These are phyloP conservation scores for Drosophila fungiperda DNA, from an alignment of 2,888 invertebrate species.

Conservation along the genomic window DNA sequence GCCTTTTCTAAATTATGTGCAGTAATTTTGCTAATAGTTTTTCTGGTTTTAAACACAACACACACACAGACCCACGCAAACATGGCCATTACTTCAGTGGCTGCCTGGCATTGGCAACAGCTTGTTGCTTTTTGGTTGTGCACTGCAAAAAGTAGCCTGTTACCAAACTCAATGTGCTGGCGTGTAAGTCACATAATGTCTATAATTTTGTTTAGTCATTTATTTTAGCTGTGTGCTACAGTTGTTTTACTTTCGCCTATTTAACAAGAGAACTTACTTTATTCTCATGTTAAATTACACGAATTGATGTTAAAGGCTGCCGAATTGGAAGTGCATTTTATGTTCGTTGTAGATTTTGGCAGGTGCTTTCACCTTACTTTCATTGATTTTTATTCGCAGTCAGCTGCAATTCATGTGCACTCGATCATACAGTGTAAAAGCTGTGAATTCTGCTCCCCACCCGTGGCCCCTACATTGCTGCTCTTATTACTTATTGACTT, in stretches of 20 bases:
- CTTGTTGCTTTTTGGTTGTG: constrained; percentile 46
- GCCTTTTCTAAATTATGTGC: constrained; percentile 57
- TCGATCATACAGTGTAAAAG: constrained; percentile 40
- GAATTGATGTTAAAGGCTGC: constrained; percentile 9
- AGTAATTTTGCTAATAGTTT: constrained; percentile 74
- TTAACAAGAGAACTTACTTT: constrained; percentile 1
- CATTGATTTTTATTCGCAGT: constrained; percentile 55
- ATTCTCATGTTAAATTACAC: background rate
- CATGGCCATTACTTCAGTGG: constrained; percentile 10
- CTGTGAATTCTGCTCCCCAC: constrained; percentile 27
- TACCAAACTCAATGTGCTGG: constrained; percentile 6
- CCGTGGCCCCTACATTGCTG: background rate
- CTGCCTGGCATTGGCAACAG: constrained; percentile 17
- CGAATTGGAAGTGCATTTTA: constrained; percentile 20
- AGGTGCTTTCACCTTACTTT: constrained; percentile 7
- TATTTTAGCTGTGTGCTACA: constrained; percentile 8
- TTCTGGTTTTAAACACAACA: constrained; percentile 36
- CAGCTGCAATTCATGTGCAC: constrained; percentile 41
- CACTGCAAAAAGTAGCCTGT: constrained; percentile 13
- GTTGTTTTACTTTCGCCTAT: constrained; percentile 2
- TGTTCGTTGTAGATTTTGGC: constrained; percentile 22
- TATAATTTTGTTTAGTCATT: constrained; percentile 16
- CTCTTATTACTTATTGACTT: constrained; percentile 58
- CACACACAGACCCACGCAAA: background rate
- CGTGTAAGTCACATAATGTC: constrained; percentile 24